A percentile compares a stretch with the other conserved stretches of the same genome.
Evolutionary conservation across 2,888 invertebrate genomes (phyloP).

Genomic region (Acronicta alni): DNA sequence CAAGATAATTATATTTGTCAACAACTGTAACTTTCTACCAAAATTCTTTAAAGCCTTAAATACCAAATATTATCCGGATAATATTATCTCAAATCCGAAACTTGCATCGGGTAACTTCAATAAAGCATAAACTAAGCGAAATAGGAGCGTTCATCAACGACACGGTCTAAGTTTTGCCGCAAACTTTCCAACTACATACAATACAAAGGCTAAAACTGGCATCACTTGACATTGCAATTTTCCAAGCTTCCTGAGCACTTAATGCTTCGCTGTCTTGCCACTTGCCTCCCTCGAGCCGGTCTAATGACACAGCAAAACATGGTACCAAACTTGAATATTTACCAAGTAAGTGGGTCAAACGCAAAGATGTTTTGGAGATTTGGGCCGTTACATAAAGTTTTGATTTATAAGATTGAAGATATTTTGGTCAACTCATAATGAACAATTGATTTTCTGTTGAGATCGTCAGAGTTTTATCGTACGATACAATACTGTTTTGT

Average conservation of each 20-base stretch:
- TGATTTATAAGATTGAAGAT: constrained; percentile 34
- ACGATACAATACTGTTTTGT: too few species aligned
- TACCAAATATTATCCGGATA: constrained; percentile 6
- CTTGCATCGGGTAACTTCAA: constrained; percentile 51
- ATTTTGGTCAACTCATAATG: constrained; percentile 16
- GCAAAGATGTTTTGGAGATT: constrained; percentile 45
- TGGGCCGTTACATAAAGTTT: constrained; percentile 24
- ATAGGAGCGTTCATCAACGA: constrained; percentile 51
- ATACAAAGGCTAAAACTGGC: constrained; percentile 57
- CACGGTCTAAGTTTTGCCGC: constrained; percentile 52
- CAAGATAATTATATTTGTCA: too few species aligned
- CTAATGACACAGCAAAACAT: constrained; percentile 65
- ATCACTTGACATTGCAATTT: constrained; percentile 71
- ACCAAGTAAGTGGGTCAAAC: constrained; percentile 50
- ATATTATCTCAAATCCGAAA: constrained; percentile 22
- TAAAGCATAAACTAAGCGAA: constrained; percentile 58
- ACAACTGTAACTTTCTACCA: background rate
- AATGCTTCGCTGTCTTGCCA: constrained; percentile 59
- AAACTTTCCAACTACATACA: constrained; percentile 56
- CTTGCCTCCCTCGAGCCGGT: constrained; percentile 46
- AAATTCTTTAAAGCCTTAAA: constrained; percentile 3
- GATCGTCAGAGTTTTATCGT: background rate
- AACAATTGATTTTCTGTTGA: constrained; percentile 4
- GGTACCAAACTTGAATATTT: constrained; percentile 57
- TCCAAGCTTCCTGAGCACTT: constrained; percentile 61